Percentiles rank a stretch among this genome's conserved stretches.
Conservation (phyloP, 2,797 vertebrate species). For the Thamnophis elegans region DNA sequence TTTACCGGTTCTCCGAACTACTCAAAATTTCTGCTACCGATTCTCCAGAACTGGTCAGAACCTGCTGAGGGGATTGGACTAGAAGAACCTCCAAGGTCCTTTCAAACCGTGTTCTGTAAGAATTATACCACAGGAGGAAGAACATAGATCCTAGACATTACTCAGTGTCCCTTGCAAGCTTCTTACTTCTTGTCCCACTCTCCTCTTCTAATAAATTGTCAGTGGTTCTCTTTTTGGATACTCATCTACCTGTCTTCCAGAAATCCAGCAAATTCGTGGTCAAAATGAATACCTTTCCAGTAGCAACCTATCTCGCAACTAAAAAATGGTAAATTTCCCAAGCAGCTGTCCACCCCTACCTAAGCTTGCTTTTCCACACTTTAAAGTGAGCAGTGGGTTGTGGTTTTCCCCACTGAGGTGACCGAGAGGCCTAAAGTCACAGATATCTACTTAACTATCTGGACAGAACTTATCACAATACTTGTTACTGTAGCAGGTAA, state of each 20-base stretch:
- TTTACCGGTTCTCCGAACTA: no score
- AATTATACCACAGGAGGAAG: background rate
- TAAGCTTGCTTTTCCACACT: background rate
- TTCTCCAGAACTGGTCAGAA: no score
- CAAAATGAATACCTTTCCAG: background rate
- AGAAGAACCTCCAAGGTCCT: no score
- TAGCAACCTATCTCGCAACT: background rate
- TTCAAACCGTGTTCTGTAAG: no score
- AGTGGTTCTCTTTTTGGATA: background rate
- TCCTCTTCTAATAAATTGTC: background rate
- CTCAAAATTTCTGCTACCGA: no score
- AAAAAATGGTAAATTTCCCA: background rate
- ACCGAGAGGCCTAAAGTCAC: background rate
- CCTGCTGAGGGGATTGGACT: no score
- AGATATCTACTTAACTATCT: background rate
- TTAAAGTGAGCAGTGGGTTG: background rate
- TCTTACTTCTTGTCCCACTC: background rate
- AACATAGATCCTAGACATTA: background rate
- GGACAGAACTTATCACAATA: background rate
- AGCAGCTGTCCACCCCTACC: background rate
- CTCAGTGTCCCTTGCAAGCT: background rate
- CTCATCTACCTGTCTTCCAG: background rate
- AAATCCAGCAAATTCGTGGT: background rate
- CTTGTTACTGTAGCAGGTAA: background rate
- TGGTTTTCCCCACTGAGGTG: background rate